Conservation (phyloP, 92 coral and sea anemone species). For the Porites lobata region DNA sequence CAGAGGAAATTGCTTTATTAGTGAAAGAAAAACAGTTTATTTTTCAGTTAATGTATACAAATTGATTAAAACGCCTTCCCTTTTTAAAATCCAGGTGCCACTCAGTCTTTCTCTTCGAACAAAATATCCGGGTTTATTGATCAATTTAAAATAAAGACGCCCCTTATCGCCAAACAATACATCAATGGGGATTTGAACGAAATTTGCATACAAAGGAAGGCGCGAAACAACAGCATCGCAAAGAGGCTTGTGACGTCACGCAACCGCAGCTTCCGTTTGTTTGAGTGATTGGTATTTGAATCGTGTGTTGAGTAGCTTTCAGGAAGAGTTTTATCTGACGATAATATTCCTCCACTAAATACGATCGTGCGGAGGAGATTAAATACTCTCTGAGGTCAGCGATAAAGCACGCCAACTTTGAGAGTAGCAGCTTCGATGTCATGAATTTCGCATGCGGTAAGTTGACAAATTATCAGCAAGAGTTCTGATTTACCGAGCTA, state of each 20-base stretch:
- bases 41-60: background rate
- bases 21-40: background rate
- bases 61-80: background rate
- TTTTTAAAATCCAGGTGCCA: background rate
- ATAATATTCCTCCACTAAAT: conserved; percentile 27
- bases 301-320: background rate
- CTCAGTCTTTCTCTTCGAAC: background rate
- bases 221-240: conserved; percentile 16
- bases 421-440: conserved; percentile 6
- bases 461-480: background rate
- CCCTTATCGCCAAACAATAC: background rate
- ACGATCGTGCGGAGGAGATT: conserved; percentile 20
- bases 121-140: background rate
- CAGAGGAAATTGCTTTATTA: conserved; percentile 18
- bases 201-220: conserved; percentile 35
- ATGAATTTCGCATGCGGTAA: conserved; percentile 11
- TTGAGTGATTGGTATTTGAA: conserved; percentile 37
- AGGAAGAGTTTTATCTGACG: conserved; percentile 4
- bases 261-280: conserved; percentile 12
- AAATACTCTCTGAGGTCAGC: conserved; percentile 17
- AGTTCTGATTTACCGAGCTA: background rate
- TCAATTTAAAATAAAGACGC: background rate
- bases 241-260: conserved; percentile 56
- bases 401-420: conserved; percentile 15
- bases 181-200: background rate